Base-by-base conservation (phyloP, 2,797 vertebrate genomes). In the Hippopotamyrus pictus region DNA sequence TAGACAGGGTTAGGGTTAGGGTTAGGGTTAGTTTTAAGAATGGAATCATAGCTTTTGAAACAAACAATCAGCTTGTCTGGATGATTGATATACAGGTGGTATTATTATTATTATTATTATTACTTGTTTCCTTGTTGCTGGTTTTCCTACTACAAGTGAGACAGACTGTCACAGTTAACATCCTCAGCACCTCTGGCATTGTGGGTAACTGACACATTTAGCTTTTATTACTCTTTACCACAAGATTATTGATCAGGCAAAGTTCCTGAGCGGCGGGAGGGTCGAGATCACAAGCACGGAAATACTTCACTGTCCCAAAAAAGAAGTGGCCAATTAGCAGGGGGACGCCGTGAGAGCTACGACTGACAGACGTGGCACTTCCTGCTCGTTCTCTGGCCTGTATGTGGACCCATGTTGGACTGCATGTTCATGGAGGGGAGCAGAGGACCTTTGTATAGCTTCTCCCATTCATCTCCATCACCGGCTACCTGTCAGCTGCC, bases 181-280 rank as follows among this genome's bases (percentile, higher is more conserved):
- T 91, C 91, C 91, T 90, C 83, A 89, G 44, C 90, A 92, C 88
- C 91, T 62, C 85, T 25, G 88, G 90, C 90, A 86, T 89, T 91
- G 88, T 88, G 83, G 90, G 73, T 90, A 91, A 91, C 91, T 90
- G 89, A 83, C 90, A 90, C 90, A 88, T 90, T 87, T 84, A 88
- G 41, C 53, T 54, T 90, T 73, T 86, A 37, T 37, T 44, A 69
- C 88, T 53, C 84, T 90, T 90, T 91, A 90, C 92, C 79, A 88
- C 89, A 50, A 46, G 50, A 89, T 87, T 92, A 93, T 93, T 91
- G 92, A 92, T 92, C 90, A 88, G 90, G 88, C 89, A 89, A 89
- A 29, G 76, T 90, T 90, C 76, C 48, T 91, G 87, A 9, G 33
- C 11, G 51, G 86, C 87, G 88, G 88, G 25, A 86, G 44, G 76